Evolutionary conservation across 2,797 vertebrate species (phyloP).

Genomic region (Cossypha dichroa): DNA sequence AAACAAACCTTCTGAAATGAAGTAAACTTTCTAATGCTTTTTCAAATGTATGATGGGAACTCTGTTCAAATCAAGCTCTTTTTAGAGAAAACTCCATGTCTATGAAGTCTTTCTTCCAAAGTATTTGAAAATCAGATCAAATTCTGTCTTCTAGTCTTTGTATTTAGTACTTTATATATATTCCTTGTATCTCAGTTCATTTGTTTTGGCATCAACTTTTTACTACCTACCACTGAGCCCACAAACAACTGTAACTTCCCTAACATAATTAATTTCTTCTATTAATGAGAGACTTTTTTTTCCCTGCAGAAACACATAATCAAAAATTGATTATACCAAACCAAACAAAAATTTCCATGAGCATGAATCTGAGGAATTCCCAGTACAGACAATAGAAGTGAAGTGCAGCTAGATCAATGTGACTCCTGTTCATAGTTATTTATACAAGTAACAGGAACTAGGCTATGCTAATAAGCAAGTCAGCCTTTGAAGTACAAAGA

Average conservation of each 20-base stretch:
- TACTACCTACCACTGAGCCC: background rate
- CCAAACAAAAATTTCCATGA: background rate
- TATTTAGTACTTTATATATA: background rate
- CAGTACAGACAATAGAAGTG: slow-evolving; percentile 36
- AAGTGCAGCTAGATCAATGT: slow-evolving; percentile 23
- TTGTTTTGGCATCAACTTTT: background rate
- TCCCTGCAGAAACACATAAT: background rate
- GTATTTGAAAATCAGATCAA: background rate
- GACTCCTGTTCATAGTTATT: slow-evolving; percentile 44
- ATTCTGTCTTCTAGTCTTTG: background rate
- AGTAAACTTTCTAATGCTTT: background rate
- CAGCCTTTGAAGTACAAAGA: slow-evolving; percentile 68
- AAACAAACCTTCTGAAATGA: background rate
- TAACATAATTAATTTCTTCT: background rate
- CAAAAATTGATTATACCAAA: slow-evolving; percentile 15
- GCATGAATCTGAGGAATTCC: slow-evolving; percentile 24
- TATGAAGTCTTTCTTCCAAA: background rate
- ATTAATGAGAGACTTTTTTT: background rate
- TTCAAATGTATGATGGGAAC: background rate
- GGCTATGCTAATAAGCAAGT: slow-evolving; percentile 62
- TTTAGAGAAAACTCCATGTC: background rate
- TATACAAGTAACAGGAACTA: slow-evolving; percentile 60
- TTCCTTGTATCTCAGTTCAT: background rate
- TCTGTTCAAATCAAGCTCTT: background rate
- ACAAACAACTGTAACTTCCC: background rate